phyloP scores from a whole-genome alignment of 2,888 invertebrate species.

The Plutella xylostella region DNA sequence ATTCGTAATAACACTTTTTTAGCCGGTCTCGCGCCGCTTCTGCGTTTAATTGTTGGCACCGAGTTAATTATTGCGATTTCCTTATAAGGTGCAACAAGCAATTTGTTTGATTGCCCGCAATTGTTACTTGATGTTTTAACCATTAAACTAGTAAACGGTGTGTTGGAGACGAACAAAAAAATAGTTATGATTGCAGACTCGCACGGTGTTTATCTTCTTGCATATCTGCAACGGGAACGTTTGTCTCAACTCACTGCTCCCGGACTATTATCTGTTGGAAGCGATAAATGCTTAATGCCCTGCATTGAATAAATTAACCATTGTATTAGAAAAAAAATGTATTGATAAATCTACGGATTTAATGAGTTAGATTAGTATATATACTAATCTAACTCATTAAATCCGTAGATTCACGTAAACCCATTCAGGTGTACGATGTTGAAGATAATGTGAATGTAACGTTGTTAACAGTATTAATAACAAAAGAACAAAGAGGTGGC shows the following conservation, averaged over 20 bases:
- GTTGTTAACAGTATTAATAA: slow-evolving; percentile 16
- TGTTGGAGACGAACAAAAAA: slow-evolving; percentile 46
- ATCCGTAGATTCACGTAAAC: no score
- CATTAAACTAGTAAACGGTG: slow-evolving; percentile 48
- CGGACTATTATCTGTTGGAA: slow-evolving; percentile 34
- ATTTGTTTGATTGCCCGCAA: slow-evolving; percentile 60
- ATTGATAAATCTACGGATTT: no score
- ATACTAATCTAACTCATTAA: no score
- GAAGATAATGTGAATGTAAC: no score
- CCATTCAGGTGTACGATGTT: no score
- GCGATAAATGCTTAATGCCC: slow-evolving; percentile 40
- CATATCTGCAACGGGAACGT: slow-evolving; percentile 26
- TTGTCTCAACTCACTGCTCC: slow-evolving; percentile 39
- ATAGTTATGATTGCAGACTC: slow-evolving; percentile 44
- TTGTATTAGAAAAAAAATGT: no score
- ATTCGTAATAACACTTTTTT: slow-evolving; percentile 17
- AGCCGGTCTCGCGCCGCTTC: slow-evolving; percentile 40
- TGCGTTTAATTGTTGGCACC: slow-evolving; percentile 57
- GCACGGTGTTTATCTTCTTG: slow-evolving; percentile 33
- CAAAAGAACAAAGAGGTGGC: slow-evolving; percentile 40
- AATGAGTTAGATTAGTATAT: no score
- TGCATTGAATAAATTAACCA: background rate
- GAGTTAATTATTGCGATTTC: slow-evolving; percentile 51
- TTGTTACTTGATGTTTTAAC: slow-evolving; percentile 53
- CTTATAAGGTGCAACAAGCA: slow-evolving; percentile 51